These are phyloP conservation scores for Gibbula magus DNA, from an alignment of 2,888 invertebrate species.

Conservation along the genomic window DNA sequence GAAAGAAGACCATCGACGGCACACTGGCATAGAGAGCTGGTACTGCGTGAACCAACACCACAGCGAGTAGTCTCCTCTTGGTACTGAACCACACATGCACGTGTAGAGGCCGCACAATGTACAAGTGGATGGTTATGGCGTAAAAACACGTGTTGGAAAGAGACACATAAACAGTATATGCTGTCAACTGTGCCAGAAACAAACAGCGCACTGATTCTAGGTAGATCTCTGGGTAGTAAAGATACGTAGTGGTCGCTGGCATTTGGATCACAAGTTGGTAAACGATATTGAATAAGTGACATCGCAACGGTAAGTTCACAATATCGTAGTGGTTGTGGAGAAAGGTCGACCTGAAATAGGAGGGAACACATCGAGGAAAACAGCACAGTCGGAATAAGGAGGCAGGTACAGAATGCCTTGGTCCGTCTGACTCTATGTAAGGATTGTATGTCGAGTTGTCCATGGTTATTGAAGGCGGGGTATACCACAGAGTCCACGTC, in stretches of 20 bases:
- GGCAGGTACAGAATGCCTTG: too few species aligned
- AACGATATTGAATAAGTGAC: not conserved
- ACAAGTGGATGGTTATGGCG: not conserved
- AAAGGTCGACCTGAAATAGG: not conserved
- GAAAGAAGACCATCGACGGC: not conserved
- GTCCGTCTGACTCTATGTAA: too few species aligned
- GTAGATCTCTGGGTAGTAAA: not conserved
- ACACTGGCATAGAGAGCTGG: not conserved
- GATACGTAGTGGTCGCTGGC: not conserved
- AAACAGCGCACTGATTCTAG: not conserved
- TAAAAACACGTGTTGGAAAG: constrained; percentile 2
- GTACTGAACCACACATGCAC: not conserved
- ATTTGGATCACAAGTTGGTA: not conserved
- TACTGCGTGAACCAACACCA: not conserved
- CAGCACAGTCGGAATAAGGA: too few species aligned
- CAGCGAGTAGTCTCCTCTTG: not conserved
- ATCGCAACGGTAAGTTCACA: not conserved
- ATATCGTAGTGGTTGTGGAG: not conserved
- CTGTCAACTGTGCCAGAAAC: not conserved
- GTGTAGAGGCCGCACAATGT: not conserved
- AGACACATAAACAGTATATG: not conserved
- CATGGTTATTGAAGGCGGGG: too few species aligned
- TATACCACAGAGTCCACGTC: too few species aligned
- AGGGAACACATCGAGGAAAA: too few species aligned
- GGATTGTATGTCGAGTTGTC: too few species aligned